These are phyloP conservation scores for Teinopalpus imperialis DNA, from an alignment of 2,888 invertebrate species.

Conservation along the genomic window DNA sequence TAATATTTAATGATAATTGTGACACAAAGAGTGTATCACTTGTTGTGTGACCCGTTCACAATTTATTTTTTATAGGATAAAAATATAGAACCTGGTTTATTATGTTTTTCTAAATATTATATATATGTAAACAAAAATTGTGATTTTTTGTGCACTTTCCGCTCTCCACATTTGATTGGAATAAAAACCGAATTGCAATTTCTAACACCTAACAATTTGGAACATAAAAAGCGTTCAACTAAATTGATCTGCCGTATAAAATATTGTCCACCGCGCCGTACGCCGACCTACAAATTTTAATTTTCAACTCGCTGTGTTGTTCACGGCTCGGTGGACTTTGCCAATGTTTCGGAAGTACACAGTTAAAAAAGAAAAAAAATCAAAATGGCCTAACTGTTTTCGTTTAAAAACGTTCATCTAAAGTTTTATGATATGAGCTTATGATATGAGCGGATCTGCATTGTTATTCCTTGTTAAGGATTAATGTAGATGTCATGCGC, in stretches of 20 bases:
- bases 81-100: too few relatives aligned
- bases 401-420: slow-evolving; percentile 44
- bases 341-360: slow-evolving; percentile 50
- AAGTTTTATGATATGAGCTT: too few relatives aligned
- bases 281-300: slow-evolving; percentile 52
- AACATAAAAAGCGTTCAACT: slow-evolving; percentile 19
- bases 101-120: too few relatives aligned
- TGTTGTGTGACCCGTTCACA: too few relatives aligned
- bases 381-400: slow-evolving; percentile 44
- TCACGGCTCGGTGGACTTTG: slow-evolving; percentile 48
- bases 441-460: too few relatives aligned
- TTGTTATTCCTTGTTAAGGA: too few relatives aligned
- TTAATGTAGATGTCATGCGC: too few relatives aligned
- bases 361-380: slow-evolving; percentile 37
- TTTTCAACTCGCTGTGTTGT: slow-evolving; percentile 52
- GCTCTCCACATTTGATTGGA: not conserved
- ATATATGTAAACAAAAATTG: too few relatives aligned
- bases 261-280: slow-evolving; percentile 26
- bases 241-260: slow-evolving; percentile 25
- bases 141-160: too few relatives aligned
- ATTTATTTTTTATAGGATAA: too few relatives aligned
- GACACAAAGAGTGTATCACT: too few relatives aligned
- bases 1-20: too few relatives aligned
- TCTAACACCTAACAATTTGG: slow-evolving; percentile 18
- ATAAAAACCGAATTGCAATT: slow-evolving; percentile 2